phyloP scores from a whole-genome alignment of 2,888 invertebrate genomes.

The Ectobius pallidus region DNA sequence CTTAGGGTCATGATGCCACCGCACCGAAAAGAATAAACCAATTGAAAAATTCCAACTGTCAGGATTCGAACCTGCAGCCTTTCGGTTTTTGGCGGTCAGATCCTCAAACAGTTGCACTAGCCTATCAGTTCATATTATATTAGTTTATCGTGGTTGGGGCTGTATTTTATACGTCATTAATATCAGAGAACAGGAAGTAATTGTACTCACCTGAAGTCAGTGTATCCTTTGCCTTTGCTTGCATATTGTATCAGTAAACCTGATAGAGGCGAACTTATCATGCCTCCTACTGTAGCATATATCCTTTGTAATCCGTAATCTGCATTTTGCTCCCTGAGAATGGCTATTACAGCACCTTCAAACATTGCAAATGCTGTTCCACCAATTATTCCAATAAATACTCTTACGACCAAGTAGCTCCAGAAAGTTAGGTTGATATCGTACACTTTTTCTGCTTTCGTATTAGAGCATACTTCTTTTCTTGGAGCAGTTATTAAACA shows the following conservation, averaged over 20 bases:
- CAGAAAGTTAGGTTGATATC: constrained; percentile 73
- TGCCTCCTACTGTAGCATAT: constrained; percentile 76
- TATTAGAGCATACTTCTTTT: constrained; percentile 64
- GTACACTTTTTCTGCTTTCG: constrained; percentile 63
- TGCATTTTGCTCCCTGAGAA: constrained; percentile 74
- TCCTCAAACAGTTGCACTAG: too few species aligned
- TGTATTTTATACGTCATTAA: too few species aligned
- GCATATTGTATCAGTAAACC: constrained; percentile 76
- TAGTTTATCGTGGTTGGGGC: too few species aligned
- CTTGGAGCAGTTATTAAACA: constrained; percentile 49
- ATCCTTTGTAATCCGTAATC: constrained; percentile 79
- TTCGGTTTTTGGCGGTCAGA: too few species aligned
- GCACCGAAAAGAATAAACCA: too few species aligned
- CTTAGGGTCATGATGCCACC: too few species aligned
- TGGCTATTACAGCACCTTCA: constrained; percentile 77
- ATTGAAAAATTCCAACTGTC: too few species aligned
- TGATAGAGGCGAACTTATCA: constrained; percentile 79
- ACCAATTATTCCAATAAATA: constrained; percentile 67
- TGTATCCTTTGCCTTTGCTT: constrained; percentile 71
- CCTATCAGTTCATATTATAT: too few species aligned
- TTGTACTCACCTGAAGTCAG: constrained; percentile 69
- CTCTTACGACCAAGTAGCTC: constrained; percentile 69
- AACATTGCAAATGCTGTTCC: constrained; percentile 82
- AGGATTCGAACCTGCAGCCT: too few species aligned
- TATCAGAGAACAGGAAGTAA: too few species aligned